Evolutionary conservation across 2,888 invertebrate species (phyloP).

Genomic region (Siphlonurus alternatus): DNA sequence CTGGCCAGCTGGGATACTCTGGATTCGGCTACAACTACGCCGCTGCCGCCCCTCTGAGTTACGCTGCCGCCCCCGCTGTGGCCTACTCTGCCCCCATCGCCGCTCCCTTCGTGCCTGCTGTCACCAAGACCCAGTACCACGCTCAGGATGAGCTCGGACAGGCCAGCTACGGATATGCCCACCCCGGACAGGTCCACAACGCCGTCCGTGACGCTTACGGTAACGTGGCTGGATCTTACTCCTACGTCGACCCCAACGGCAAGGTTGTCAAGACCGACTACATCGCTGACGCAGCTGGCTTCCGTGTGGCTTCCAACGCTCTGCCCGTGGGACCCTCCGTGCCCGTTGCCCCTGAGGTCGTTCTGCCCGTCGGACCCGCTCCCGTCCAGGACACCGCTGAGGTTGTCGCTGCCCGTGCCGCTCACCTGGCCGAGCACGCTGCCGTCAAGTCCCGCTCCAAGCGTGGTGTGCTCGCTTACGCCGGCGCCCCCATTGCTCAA

Average conservation of each 20-base stretch:
- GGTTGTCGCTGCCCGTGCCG: conserved; percentile 28
- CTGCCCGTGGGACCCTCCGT: conserved; percentile 21
- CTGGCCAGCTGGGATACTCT: not conserved
- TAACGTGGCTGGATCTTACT: conserved; percentile 28
- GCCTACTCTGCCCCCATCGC: conserved; percentile 7
- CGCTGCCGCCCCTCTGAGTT: conserved; percentile 9
- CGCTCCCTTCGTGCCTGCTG: conserved; percentile 9
- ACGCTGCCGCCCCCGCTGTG: conserved; percentile 10
- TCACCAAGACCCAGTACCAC: conserved; percentile 14
- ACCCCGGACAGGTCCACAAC: conserved; percentile 25
- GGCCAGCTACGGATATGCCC: conserved; percentile 26
- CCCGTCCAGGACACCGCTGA: conserved; percentile 18
- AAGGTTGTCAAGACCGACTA: conserved; percentile 25
- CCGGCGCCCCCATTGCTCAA: conserved; percentile 11
- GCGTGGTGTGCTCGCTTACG: conserved; percentile 10
- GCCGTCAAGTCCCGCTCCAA: conserved; percentile 20
- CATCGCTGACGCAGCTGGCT: conserved; percentile 27
- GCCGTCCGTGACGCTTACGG: conserved; percentile 26
- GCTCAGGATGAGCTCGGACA: conserved; percentile 23
- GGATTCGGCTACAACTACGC: conserved; percentile 6
- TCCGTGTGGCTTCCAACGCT: conserved; percentile 28
- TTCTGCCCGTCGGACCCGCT: conserved; percentile 13
- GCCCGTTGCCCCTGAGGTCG: conserved; percentile 13
- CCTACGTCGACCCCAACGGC: conserved; percentile 30
- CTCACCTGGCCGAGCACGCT: conserved; percentile 25